Percentiles rank a stretch among this genome's conserved stretches.
phyloP scores from a whole-genome alignment of 53 echinoderm and acorn worm species.

The Stichopus horrens region DNA sequence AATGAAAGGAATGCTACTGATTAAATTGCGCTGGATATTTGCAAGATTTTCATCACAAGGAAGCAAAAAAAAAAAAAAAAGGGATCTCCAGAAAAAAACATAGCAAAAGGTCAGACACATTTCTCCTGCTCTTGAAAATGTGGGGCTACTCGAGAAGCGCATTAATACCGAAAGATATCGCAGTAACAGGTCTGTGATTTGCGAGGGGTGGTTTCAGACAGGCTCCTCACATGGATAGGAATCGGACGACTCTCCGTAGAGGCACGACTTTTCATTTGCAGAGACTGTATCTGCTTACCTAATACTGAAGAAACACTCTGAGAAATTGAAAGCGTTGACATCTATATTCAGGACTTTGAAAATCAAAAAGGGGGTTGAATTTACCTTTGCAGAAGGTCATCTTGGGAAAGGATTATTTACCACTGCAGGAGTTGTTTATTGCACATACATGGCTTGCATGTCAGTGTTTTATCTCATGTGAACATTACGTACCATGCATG shows the following conservation, averaged over 20 bases:
- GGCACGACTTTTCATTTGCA: background rate
- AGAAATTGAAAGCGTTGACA: too few relatives aligned
- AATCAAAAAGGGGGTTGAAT: too few relatives aligned
- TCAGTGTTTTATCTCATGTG: too few relatives aligned
- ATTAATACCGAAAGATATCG: background rate
- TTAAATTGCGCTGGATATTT: conserved; percentile 13
- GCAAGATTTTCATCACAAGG: conserved; percentile 1
- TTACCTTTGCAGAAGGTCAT: too few relatives aligned
- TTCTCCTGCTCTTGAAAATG: background rate
- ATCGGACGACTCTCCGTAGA: background rate
- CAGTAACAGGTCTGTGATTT: conserved; percentile 4
- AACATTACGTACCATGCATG: too few relatives aligned
- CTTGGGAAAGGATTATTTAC: too few relatives aligned
- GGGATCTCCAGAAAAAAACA: background rate
- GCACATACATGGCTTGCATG: too few relatives aligned
- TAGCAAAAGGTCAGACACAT: background rate
- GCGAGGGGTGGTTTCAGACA: conserved; percentile 6
- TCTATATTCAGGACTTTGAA: too few relatives aligned
- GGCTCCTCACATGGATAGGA: background rate
- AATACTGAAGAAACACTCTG: too few relatives aligned
- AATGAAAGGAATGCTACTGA: conserved; percentile 14
- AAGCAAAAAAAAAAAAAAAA: too few relatives aligned
- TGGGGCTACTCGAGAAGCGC: background rate
- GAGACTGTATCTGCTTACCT: too few relatives aligned
- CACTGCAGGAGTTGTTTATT: too few relatives aligned